phyloP scores from a whole-genome alignment of 2,113 vertebrate genomes.

The Illadopsis cleaveri region DNA sequence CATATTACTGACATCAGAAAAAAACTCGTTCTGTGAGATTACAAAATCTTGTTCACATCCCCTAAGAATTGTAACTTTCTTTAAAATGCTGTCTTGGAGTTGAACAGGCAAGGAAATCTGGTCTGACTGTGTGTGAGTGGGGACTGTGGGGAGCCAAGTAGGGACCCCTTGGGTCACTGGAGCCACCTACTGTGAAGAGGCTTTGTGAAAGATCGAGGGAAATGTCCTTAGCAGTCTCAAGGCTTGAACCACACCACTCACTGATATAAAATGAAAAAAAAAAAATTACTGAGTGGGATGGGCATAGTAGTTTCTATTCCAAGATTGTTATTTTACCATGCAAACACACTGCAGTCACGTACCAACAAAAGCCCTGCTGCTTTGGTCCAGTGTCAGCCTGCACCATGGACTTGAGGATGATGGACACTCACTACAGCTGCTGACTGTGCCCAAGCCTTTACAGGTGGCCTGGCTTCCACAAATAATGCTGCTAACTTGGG shows the following conservation, averaged over 20 bases:
- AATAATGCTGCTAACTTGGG: neutral
- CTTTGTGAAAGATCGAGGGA: neutral
- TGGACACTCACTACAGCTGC: neutral
- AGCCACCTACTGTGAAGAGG: neutral
- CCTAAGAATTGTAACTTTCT: neutral
- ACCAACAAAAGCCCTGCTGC: neutral
- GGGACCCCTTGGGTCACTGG: neutral
- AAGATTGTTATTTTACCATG: neutral
- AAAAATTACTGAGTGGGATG: neutral
- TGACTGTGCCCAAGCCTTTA: neutral
- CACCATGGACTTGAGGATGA: neutral
- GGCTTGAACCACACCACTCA: neutral
- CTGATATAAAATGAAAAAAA: neutral
- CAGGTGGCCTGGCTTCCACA: neutral
- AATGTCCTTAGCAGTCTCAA: neutral
- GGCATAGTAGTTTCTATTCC: neutral
- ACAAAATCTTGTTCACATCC: neutral
- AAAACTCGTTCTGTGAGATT: neutral
- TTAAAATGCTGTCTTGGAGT: neutral
- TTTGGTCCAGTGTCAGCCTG: neutral
- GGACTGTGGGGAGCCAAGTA: neutral
- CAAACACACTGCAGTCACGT: neutral
- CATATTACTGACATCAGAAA: neutral
- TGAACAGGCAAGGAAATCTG: neutral
- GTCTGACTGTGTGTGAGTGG: neutral